Evolutionary conservation across 2,888 invertebrate species (phyloP), one percentile per base, ranked within the genome.

Genomic region (Spisula subtruncata): DNA sequence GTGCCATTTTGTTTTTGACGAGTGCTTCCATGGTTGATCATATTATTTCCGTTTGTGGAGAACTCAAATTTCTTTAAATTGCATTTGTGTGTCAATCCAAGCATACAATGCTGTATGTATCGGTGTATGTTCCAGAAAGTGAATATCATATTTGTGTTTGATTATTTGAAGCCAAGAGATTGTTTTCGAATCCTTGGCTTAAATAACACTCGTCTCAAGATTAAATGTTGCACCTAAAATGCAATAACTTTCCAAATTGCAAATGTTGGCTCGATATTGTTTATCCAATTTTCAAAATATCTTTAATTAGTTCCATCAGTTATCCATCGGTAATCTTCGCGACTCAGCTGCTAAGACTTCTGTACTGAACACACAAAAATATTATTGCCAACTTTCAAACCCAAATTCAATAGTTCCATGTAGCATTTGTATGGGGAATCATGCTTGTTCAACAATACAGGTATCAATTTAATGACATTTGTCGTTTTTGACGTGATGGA

Each of bases 401-500:
- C 10, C 25, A 66, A 25, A 66, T 66, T 25, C 60, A 66, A 66
- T 66, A 66, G 25, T 66, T 66, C 60, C 25, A 66, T 66, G 60
- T 25, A 25, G 60, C 60, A 66, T n/a, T 12, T 66, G 60, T 25
- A 8, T 6, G 25, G 10, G 25, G 2, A 25, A 10, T 66, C 60
- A 66, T 66, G 25, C 60, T 66, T 66, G 25, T 66, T 66, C 25
- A 25, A 66, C 60, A 66, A 25, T 66, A 25, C n/a, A n/a, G n/a
- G n/a, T n/a, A n/a, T 66, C 60, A 66, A 66, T 66, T 25, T 25
- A 66, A 66, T 66, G 25, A 66, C 25, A 10, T 66, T 10, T 25
- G 8, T 66, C 60, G 60, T n/a, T 66, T 66, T 25, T 66, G 8
- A n/a, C 25, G 60, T 66, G 60, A 66, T 66, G 60, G 60, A 66